phyloP scores from a whole-genome alignment of 2,113 vertebrate species.

The Antennarius striatus region DNA sequence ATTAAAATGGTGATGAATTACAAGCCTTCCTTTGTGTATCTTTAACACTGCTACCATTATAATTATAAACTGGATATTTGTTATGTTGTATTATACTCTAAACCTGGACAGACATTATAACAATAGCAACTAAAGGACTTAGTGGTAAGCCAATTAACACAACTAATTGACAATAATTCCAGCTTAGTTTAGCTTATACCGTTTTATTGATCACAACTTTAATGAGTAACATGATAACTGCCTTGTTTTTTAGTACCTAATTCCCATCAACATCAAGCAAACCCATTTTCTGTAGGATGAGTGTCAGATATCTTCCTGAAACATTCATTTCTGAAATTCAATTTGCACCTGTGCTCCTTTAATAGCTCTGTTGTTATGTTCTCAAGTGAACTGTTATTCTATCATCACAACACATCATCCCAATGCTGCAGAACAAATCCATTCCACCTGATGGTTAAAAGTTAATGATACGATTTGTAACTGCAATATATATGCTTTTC shows the following conservation, averaged over 20 bases:
- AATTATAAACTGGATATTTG: no score
- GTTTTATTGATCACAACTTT: background rate
- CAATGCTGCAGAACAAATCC: conserved; percentile 32
- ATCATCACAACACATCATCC: background rate
- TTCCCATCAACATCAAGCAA: conserved; percentile 1
- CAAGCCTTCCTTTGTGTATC: no score
- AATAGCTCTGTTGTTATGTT: conserved; percentile 35
- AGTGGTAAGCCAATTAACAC: background rate
- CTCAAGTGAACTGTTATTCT: conserved; percentile 24
- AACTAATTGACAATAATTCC: background rate
- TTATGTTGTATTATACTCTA: no score
- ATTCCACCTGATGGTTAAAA: conserved; percentile 22
- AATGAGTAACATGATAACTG: background rate
- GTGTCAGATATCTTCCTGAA: conserved; percentile 7
- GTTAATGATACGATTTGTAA: conserved; percentile 52
- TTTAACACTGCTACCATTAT: no score
- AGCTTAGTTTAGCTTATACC: background rate
- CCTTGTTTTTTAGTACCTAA: background rate
- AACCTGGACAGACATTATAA: background rate
- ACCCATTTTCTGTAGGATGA: conserved; percentile 14
- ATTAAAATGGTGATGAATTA: no score
- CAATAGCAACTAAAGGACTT: background rate
- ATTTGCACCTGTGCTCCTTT: conserved; percentile 21
- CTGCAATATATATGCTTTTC: conserved; percentile 53
- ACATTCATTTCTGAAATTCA: conserved; percentile 24